These are phyloP conservation scores for Onychomys leucogaster DNA, from an alignment of 2,797 vertebrate genomes.

Conservation along the genomic window DNA sequence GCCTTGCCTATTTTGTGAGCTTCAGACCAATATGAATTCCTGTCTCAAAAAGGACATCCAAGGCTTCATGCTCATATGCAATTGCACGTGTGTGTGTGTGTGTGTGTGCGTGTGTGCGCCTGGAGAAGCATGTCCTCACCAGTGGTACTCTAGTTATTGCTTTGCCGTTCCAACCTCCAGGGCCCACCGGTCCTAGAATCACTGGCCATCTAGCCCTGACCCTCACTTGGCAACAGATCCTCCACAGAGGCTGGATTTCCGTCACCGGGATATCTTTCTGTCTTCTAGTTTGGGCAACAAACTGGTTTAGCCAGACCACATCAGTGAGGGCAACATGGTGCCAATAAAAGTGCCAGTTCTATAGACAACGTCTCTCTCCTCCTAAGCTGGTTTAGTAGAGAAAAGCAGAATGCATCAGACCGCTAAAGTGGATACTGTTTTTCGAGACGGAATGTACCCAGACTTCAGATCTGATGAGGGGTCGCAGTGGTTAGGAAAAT, in stretches of 20 bases:
- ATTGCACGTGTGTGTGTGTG: too few relatives aligned
- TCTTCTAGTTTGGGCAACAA: neutral
- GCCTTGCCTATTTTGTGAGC: neutral
- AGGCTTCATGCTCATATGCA: neutral
- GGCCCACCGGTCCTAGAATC: neutral
- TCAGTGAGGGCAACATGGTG: neutral
- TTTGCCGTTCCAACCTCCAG: neutral
- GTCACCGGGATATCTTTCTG: neutral
- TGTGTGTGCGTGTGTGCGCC: too few relatives aligned
- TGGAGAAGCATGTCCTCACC: neutral
- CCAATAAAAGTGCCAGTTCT: neutral
- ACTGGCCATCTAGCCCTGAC: neutral
- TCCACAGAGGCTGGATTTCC: neutral
- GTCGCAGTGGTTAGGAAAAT: neutral
- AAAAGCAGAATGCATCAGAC: neutral
- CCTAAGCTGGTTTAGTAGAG: neutral
- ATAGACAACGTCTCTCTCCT: neutral
- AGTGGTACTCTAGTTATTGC: neutral
- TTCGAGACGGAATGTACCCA: neutral
- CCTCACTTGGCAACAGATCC: neutral
- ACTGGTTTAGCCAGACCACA: neutral
- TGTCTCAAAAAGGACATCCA: neutral
- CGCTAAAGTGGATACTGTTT: neutral
- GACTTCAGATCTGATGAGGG: neutral
- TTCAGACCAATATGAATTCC: neutral